Evolutionary conservation across 2,113 vertebrate species (phyloP).

Genomic region (Spizaetus ornatus): DNA sequence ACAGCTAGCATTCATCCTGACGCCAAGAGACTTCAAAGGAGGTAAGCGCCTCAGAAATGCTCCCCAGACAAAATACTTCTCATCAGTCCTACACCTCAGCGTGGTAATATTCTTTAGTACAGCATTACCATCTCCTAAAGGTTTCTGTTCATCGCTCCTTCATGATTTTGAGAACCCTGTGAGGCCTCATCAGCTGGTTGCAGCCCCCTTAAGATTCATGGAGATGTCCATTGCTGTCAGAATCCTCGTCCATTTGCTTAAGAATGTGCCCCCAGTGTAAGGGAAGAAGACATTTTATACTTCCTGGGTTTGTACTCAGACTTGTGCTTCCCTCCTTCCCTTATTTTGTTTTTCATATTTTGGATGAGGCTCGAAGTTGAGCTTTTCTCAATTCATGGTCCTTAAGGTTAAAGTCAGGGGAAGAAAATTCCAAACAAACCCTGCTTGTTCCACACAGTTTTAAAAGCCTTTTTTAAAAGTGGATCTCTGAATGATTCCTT

Average conservation of each 20-base stretch:
- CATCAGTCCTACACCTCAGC: not conserved
- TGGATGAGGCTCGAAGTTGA: not conserved
- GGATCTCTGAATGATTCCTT: not conserved
- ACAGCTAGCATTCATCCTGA: slow-evolving; percentile 62
- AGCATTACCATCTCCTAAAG: not conserved
- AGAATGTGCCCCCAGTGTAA: not conserved
- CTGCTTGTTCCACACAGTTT: not conserved
- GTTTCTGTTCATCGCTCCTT: not conserved
- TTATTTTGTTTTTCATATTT: not conserved
- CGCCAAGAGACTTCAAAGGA: slow-evolving; percentile 53
- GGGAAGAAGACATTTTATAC: not conserved
- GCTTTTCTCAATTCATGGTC: not conserved
- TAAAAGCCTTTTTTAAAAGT: not conserved
- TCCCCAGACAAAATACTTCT: slow-evolving; percentile 2
- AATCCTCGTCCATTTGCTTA: not conserved
- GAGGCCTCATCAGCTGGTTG: not conserved
- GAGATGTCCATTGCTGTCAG: not conserved
- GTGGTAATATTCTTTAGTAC: not conserved
- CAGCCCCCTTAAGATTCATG: not conserved
- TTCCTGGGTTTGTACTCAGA: not conserved
- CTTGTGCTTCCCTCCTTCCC: not conserved
- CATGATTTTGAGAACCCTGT: not conserved
- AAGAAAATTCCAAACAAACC: not conserved
- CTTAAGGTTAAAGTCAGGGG: not conserved
- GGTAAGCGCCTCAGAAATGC: slow-evolving; percentile 64